These are phyloP conservation scores for Melanargia galathea DNA, from an alignment of 2,888 invertebrate species.

Conservation along the genomic window DNA sequence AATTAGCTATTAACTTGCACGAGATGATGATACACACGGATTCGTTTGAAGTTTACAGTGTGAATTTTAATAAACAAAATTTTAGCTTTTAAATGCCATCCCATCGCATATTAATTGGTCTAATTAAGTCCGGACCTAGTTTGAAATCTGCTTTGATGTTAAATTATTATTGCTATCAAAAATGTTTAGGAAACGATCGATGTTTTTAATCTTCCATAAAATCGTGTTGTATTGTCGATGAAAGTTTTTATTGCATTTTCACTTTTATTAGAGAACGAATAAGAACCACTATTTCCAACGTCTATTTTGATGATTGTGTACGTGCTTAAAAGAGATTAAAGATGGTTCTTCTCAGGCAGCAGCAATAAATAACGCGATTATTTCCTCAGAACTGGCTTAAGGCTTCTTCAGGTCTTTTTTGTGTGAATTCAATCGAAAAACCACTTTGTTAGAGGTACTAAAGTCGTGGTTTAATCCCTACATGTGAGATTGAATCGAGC, in stretches of 20 bases:
- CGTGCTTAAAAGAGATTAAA: slow-evolving; percentile 76
- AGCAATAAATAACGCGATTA: slow-evolving; percentile 80
- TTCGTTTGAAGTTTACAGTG: slow-evolving; percentile 37
- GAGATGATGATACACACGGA: slow-evolving; percentile 31
- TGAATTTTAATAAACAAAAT: slow-evolving; percentile 34
- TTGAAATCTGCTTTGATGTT: slow-evolving; percentile 46
- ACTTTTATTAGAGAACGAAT: slow-evolving; percentile 6
- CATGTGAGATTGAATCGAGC: slow-evolving; percentile 37
- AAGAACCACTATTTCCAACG: slow-evolving; percentile 24
- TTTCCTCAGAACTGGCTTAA: slow-evolving; percentile 71
- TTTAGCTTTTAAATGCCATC: slow-evolving; percentile 24
- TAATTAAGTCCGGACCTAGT: slow-evolving; percentile 57
- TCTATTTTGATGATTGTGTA: slow-evolving; percentile 37
- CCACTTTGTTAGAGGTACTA: slow-evolving; percentile 67
- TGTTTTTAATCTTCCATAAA: slow-evolving; percentile 75
- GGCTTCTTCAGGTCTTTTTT: slow-evolving; percentile 60
- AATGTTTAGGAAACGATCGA: slow-evolving; percentile 68
- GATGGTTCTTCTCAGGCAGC: slow-evolving; percentile 63
- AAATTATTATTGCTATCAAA: slow-evolving; percentile 60
- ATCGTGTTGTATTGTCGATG: slow-evolving; percentile 53
- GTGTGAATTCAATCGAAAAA: slow-evolving; percentile 64
- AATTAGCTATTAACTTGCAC: slow-evolving; percentile 34
- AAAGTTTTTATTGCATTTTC: slow-evolving; percentile 9
- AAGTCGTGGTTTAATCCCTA: slow-evolving; percentile 38
- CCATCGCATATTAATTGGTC: slow-evolving; percentile 54